These are phyloP conservation scores for Perccottus glenii DNA, from an alignment of 2,113 vertebrate genomes.

Conservation along the genomic window DNA sequence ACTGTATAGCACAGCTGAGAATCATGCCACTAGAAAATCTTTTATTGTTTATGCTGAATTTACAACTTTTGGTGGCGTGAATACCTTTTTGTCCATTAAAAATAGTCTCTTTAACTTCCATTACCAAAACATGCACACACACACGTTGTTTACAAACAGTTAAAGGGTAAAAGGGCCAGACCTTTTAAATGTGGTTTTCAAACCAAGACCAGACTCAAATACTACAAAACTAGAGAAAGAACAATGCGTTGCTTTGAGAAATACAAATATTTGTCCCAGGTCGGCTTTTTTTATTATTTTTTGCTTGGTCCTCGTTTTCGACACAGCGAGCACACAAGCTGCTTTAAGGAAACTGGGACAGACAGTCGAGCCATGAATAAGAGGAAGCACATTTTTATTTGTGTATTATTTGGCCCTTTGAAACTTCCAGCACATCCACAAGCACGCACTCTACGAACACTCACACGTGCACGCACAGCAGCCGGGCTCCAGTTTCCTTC, in stretches of 20 bases:
- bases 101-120: no score
- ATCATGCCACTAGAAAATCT: no score
- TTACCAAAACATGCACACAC: no score
- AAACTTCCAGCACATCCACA: slow-evolving; percentile 46
- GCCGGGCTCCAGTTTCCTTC: slow-evolving; percentile 48
- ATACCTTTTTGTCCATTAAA: no score
- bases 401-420: slow-evolving; percentile 57
- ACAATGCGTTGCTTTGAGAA: slow-evolving; percentile 61
- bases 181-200: no score
- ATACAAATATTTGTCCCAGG: slow-evolving; percentile 71
- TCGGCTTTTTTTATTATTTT: slow-evolving; percentile 50
- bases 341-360: slow-evolving; percentile 64
- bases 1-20: no score
- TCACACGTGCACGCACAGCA: slow-evolving; percentile 18
- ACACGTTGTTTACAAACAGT: no score
- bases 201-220: slow-evolving; percentile 2
- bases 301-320: slow-evolving; percentile 17
- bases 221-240: slow-evolving; percentile 22
- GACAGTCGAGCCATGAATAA: slow-evolving; percentile 56
- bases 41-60: no score
- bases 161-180: no score
- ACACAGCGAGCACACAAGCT: slow-evolving; percentile 36
- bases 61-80: no score
- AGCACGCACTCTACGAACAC: slow-evolving; percentile 16
- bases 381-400: slow-evolving; percentile 62